These are phyloP conservation scores for Poeciliopsis retropinna DNA, from an alignment of 2,113 vertebrate genomes.

Conservation along the genomic window DNA sequence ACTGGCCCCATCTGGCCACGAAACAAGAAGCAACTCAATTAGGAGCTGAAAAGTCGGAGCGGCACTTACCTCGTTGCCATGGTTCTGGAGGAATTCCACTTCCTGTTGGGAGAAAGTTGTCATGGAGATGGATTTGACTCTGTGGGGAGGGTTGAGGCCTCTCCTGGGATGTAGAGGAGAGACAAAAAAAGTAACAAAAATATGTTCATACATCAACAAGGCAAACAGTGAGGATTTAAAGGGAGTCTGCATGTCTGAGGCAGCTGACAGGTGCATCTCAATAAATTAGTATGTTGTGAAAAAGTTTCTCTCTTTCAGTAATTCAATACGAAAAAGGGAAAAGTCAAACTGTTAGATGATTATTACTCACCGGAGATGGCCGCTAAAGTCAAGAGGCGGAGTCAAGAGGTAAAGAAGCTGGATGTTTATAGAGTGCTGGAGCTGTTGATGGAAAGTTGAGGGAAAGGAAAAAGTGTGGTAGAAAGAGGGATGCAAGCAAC, in stretches of 20 bases:
- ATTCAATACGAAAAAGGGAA: background rate
- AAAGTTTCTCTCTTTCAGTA: background rate
- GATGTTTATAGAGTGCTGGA: background rate
- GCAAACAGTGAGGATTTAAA: background rate
- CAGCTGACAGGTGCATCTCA: background rate
- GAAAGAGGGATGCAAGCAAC: background rate
- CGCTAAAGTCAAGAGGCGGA: too few species aligned
- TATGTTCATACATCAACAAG: conserved; percentile 1
- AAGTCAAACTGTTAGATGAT: background rate
- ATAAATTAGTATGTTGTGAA: background rate
- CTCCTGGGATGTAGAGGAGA: conserved; percentile 78
- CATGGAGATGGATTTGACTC: conserved; percentile 95
- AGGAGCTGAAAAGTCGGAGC: background rate
- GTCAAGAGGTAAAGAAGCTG: too few species aligned
- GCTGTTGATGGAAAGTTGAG: background rate
- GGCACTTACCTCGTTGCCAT: conserved; percentile 89
- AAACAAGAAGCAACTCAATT: background rate
- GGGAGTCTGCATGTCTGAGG: background rate
- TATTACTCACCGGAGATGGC: background rate
- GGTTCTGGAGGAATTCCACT: conserved; percentile 90
- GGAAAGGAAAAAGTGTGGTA: too few species aligned
- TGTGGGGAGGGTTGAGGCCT: conserved; percentile 91
- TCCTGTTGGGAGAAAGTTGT: conserved; percentile 93
- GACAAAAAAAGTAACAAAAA: conserved; percentile 13
- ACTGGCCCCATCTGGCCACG: background rate